Evolutionary conservation across 2,888 invertebrate species (phyloP).

Genomic region (Drosophila borborema): DNA sequence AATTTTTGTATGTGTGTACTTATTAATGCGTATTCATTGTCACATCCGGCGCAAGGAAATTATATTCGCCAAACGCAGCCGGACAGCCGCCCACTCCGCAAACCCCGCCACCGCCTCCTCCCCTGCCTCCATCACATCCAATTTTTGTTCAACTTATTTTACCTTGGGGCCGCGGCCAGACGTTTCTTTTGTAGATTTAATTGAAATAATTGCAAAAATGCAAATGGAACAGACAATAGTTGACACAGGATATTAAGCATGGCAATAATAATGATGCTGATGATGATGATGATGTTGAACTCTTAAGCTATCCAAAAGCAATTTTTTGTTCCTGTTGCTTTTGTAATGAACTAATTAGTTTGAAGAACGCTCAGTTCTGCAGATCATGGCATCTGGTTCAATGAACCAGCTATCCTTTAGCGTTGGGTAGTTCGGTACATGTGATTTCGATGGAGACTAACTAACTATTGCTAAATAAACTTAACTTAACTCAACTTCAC

Average conservation of each 20-base stretch:
- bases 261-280: slow-evolving; percentile 22
- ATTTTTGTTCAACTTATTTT: slow-evolving; percentile 1
- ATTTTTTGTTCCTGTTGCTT: not conserved
- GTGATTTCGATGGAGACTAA: not conserved
- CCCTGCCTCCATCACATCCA: not conserved
- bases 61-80: slow-evolving; percentile 67
- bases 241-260: slow-evolving; percentile 77
- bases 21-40: slow-evolving; percentile 82
- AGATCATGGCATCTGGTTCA: slow-evolving; percentile 1
- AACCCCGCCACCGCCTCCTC: not conserved
- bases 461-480: not conserved
- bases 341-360: slow-evolving; percentile 9
- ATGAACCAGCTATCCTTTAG: not conserved
- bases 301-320: slow-evolving; percentile 1
- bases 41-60: slow-evolving; percentile 79
- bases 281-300: slow-evolving; percentile 12
- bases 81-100: not conserved
- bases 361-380: not conserved
- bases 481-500: not conserved
- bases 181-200: slow-evolving; percentile 74
- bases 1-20: slow-evolving; percentile 51
- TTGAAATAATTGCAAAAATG: slow-evolving; percentile 81
- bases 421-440: not conserved
- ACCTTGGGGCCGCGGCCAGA: slow-evolving; percentile 39
- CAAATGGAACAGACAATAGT: slow-evolving; percentile 74